Conservation (phyloP, 2,888 invertebrate genomes). For the Agapetus fuscipes region DNA sequence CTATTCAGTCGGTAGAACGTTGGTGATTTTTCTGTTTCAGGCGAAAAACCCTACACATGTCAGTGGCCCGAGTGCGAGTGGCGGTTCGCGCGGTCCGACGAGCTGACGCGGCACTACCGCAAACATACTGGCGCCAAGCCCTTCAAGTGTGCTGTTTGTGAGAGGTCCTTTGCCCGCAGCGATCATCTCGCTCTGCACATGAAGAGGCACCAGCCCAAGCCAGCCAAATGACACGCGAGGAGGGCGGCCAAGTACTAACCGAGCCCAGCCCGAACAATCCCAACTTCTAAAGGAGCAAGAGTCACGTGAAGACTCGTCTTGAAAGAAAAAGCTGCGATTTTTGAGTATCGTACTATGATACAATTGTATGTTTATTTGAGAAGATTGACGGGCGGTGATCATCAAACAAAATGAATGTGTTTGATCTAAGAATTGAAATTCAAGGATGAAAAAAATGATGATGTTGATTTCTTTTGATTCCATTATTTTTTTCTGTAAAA, state of each 20-base stretch:
- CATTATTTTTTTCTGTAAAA: no score
- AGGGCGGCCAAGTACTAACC: slow-evolving; percentile 6
- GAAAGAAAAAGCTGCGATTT: no score
- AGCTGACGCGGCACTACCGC: slow-evolving; percentile 90
- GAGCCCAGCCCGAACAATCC: no score
- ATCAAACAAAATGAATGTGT: no score
- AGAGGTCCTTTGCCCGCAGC: slow-evolving; percentile 88
- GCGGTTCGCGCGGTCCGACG: slow-evolving; percentile 94
- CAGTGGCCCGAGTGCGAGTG: slow-evolving; percentile 98
- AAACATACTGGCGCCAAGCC: slow-evolving; percentile 97
- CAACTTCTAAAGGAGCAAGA: no score
- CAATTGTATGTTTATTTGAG: no score
- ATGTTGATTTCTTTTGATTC: no score
- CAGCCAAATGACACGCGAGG: slow-evolving; percentile 52
- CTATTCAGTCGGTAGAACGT: background rate
- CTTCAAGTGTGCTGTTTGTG: slow-evolving; percentile 92
- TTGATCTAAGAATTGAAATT: no score
- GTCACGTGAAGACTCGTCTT: no score
- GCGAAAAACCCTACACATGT: slow-evolving; percentile 96
- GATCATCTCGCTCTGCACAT: slow-evolving; percentile 94
- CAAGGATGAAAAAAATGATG: no score
- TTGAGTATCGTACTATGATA: no score
- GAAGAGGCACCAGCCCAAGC: slow-evolving; percentile 92
- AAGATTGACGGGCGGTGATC: no score
- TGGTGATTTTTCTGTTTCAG: slow-evolving; percentile 47